Evolutionary conservation across 2,797 vertebrate genomes (phyloP).

Genomic region (Helarctos malayanus): DNA sequence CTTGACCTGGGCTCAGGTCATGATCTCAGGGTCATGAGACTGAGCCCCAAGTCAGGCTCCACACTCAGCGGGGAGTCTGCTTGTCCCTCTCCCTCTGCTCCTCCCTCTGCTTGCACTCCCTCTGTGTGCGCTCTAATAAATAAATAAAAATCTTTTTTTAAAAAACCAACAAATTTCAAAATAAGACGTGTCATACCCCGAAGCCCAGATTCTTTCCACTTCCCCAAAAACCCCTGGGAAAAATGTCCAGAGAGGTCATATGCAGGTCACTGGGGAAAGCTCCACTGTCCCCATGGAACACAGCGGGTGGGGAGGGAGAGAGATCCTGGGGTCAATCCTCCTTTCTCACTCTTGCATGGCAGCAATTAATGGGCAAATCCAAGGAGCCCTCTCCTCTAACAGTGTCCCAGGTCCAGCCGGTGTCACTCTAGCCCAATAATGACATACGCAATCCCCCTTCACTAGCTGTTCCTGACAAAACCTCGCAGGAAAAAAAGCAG

Average conservation of each 20-base stretch:
- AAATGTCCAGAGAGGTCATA: not conserved
- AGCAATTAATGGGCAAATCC: not conserved
- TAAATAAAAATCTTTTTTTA: not conserved
- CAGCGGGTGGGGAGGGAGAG: accelerated
- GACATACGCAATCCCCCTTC: not conserved
- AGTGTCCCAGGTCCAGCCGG: not conserved
- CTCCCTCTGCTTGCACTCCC: not conserved
- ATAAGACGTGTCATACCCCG: not conserved
- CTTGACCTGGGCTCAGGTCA: not conserved
- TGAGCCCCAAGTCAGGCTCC: not conserved
- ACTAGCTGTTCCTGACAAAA: not conserved
- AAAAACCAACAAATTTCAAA: not conserved
- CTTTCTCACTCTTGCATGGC: not conserved
- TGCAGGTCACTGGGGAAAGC: not conserved
- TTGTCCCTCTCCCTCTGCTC: not conserved
- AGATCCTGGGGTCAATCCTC: not conserved
- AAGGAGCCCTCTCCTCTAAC: not conserved
- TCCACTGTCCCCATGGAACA: not conserved
- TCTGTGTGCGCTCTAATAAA: not conserved
- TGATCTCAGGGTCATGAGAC: not conserved
- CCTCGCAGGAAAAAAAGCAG: not conserved
- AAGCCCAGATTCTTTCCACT: not conserved
- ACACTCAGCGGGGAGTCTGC: not conserved
- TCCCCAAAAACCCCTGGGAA: not conserved
- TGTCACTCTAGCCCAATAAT: not conserved